Evolutionary conservation across 2,113 vertebrate genomes (phyloP).

Genomic region (Nanorana parkeri): DNA sequence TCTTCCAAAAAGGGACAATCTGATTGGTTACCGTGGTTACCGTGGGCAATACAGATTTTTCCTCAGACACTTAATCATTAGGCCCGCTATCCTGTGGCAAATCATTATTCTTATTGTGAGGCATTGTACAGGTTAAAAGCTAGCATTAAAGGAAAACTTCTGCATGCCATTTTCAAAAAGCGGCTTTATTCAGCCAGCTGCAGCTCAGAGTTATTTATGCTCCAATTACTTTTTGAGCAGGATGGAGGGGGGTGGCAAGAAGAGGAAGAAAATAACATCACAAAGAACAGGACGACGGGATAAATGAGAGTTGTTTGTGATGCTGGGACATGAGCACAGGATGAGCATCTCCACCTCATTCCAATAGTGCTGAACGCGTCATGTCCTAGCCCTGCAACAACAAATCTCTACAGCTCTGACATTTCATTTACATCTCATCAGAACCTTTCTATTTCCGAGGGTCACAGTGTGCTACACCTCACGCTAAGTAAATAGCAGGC

Average conservation of each 20-base stretch:
- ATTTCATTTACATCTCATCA: constrained; percentile 42
- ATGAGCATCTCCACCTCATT: constrained; percentile 17
- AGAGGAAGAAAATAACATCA: constrained; percentile 6
- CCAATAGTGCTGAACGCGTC: constrained; percentile 3
- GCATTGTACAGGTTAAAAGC: constrained; percentile 32
- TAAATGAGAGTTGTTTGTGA: constrained; percentile 33
- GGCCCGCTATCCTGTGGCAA: not conserved
- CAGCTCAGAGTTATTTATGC: constrained; percentile 64
- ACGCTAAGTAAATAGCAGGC: not conserved
- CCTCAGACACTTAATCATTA: too few relatives aligned
- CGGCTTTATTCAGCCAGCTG: constrained; percentile 60
- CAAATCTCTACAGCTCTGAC: constrained; percentile 39
- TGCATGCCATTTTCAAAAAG: constrained; percentile 42
- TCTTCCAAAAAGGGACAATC: too few relatives aligned
- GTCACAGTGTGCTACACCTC: constrained; percentile 27
- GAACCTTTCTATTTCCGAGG: constrained; percentile 14
- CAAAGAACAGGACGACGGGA: not conserved
- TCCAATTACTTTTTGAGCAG: constrained; percentile 64
- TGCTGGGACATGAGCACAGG: constrained; percentile 23
- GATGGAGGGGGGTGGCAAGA: constrained; percentile 37
- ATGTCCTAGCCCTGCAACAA: constrained; percentile 12
- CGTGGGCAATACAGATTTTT: too few relatives aligned
- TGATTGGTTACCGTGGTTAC: too few relatives aligned
- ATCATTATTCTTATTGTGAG: not conserved
- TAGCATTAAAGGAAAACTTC: constrained; percentile 32